Evolutionary conservation across 2,113 vertebrate genomes (phyloP), one percentile per base, ranked within the genome.

Genomic region (Columba livia): DNA sequence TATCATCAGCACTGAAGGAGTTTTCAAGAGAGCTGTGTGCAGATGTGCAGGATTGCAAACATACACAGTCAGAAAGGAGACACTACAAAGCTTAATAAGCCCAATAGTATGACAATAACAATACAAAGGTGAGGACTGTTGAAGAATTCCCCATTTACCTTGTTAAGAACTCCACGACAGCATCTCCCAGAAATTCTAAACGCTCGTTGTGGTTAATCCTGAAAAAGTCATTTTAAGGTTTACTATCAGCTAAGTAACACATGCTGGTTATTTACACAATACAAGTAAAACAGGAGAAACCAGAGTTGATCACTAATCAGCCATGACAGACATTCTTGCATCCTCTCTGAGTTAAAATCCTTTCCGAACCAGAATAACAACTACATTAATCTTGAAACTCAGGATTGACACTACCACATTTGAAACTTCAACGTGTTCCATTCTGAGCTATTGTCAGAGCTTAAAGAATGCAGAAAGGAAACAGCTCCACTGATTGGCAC

Each of bases 141-240:
- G 84, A 89, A 93, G 40, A 75, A 89, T 82, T 67, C 53, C 69
- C 38, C 31, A 65, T 98, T 98, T 97, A 99, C 99, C 99, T 99
- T 65, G 99, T 99, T 97, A 99, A 98, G 97, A 99, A 99, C 97
- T 99, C 99, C 66, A 99, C 99, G n/a, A 99, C 99, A 15, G 99
- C 99, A 83, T 99, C 99, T n/a, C 99, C 99, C 86, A 99, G 98
- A 98, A 99, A 99, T 98, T 99, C 99, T 97, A 99, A 97, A 25
- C 99, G 98, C 88, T 99, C 99, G 9, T 99, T 99, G 97, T 99
- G 99, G 98, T 99, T 99, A 98, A 99, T 99, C 97, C 99, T 99
- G 93, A 18, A 86, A 94, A 71, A 79, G 38, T 77, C 74, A 97
- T 88, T 74, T 40, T 66, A 89, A 97, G 78, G 54, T 86, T 83